phyloP scores from a whole-genome alignment of 2,113 vertebrate genomes.

The Poicephalus meyeri region DNA sequence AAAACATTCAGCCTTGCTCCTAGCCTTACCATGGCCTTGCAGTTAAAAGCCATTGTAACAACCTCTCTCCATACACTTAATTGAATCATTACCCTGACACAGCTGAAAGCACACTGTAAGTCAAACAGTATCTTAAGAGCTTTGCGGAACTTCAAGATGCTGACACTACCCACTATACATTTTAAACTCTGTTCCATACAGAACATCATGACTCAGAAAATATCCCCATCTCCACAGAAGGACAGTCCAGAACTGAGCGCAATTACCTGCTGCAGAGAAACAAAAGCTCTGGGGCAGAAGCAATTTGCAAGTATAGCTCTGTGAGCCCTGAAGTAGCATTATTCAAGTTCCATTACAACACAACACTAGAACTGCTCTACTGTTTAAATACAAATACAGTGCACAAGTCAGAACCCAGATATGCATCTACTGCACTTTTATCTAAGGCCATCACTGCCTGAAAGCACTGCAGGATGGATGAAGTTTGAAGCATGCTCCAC shows the following conservation, averaged over 20 bases:
- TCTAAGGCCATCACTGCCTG: background rate
- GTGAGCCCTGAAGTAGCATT: background rate
- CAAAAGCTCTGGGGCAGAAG: background rate
- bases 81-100: background rate
- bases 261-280: background rate
- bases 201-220: background rate
- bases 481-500: fast-evolving
- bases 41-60: background rate
- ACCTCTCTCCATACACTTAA: background rate
- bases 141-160: background rate
- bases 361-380: background rate
- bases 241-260: background rate
- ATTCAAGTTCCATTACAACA: background rate
- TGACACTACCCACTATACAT: background rate
- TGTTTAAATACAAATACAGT: background rate
- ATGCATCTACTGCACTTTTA: background rate
- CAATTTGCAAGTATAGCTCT: background rate
- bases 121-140: background rate
- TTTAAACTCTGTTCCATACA: background rate
- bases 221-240: background rate
- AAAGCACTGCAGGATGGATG: background rate
- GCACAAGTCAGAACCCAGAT: background rate
- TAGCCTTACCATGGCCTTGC: background rate
- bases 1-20: background rate
- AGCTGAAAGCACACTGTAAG: background rate